Evolutionary conservation across 2,888 invertebrate genomes (phyloP).

Genomic region (Yponomeuta plumbellus): DNA sequence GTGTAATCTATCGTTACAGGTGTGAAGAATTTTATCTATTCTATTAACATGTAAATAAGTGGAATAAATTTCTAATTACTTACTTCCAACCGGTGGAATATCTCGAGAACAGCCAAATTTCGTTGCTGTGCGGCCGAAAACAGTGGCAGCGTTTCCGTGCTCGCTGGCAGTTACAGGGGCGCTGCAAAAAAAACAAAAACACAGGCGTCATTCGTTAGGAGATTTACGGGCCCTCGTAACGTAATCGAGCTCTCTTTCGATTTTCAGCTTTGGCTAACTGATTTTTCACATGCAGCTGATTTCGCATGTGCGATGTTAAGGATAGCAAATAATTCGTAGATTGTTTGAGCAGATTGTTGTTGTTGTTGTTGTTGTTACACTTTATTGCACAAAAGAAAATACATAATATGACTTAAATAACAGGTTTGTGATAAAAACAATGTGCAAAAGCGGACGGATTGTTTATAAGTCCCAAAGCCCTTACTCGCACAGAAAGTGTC

Average conservation of each 20-base stretch:
- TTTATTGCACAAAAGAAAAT: too few relatives aligned
- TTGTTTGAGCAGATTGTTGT: too few relatives aligned
- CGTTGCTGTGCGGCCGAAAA: conserved; percentile 93
- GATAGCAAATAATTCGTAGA: too few relatives aligned
- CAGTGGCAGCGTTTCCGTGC: conserved; percentile 93
- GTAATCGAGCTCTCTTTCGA: conserved; percentile 10
- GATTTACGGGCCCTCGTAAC: conserved; percentile 8
- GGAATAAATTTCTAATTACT: conserved; percentile 33
- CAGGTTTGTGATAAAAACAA: too few relatives aligned
- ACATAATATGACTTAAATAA: too few relatives aligned
- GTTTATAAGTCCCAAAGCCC: too few relatives aligned
- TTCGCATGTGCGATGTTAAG: not conserved
- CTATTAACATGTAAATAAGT: too few relatives aligned
- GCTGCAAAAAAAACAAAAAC: conserved; percentile 76
- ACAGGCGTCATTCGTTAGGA: conserved; percentile 4
- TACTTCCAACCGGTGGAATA: conserved; percentile 97
- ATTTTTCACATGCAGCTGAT: conserved; percentile 13
- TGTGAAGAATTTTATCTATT: too few relatives aligned
- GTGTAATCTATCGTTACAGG: too few relatives aligned
- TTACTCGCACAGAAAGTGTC: too few relatives aligned
- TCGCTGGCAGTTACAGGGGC: conserved; percentile 95
- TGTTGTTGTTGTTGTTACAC: too few relatives aligned
- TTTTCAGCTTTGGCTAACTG: conserved; percentile 8
- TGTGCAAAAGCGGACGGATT: too few relatives aligned
- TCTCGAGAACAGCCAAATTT: conserved; percentile 98